These are phyloP conservation scores for Hoplostethus atlanticus DNA, from an alignment of 2,797 vertebrate genomes.

Conservation along the genomic window DNA sequence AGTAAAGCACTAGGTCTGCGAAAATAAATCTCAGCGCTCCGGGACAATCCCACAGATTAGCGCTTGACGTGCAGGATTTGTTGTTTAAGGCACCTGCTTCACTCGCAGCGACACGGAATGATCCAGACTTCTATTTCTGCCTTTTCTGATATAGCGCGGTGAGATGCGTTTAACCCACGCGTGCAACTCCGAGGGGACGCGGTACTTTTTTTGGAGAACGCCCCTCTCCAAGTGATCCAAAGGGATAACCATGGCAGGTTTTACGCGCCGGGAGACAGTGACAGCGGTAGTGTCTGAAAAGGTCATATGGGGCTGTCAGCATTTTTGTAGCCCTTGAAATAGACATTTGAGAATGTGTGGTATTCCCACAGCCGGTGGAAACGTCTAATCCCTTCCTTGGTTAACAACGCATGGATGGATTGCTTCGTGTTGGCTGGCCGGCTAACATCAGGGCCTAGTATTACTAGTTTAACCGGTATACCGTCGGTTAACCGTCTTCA, in stretches of 20 bases:
- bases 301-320: not conserved
- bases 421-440: conserved; percentile 24
- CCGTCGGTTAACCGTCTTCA: conserved; percentile 10
- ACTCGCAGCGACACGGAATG: conserved; percentile 21
- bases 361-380: conserved; percentile 41
- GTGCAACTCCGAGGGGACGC: not conserved
- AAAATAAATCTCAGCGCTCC: not conserved
- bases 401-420: conserved; percentile 55
- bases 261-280: conserved; percentile 19
- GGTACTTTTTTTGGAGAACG: not conserved
- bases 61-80: conserved; percentile 71
- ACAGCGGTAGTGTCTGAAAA: not conserved
- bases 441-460: conserved; percentile 26
- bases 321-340: not conserved
- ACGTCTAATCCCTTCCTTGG: conserved; percentile 57
- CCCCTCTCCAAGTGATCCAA: not conserved
- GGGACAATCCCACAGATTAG: conserved; percentile 74
- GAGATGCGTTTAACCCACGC: conserved; percentile 11
- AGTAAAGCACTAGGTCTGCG: conserved; percentile 31
- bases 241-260: conserved; percentile 28
- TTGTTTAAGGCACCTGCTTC: conserved; percentile 49
- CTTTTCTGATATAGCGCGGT: not conserved
- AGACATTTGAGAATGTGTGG: conserved; percentile 42
- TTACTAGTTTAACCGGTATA: conserved; percentile 14
- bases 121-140: conserved; percentile 7